Percentiles rank a stretch among this genome's conserved stretches.
Evolutionary conservation across 2,888 invertebrate species (phyloP).

Genomic region (Heliconius charithonia): DNA sequence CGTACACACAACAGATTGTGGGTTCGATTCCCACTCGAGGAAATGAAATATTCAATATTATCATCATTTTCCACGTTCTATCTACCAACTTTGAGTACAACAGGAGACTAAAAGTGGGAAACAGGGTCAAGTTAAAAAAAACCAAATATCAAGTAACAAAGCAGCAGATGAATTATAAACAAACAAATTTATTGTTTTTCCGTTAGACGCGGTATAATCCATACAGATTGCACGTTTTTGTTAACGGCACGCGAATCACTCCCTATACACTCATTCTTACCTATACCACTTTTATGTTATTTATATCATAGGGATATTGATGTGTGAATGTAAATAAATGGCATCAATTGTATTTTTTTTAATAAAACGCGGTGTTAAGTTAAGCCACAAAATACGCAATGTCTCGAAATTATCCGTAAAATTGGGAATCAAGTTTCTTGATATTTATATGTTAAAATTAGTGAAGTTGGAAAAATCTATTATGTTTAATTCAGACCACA

Average conservation of each 20-base stretch:
- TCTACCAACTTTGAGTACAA: neutral
- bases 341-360: slow-evolving; percentile 14
- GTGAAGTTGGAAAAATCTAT: no score
- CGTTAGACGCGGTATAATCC: slow-evolving; percentile 50
- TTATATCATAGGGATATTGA: slow-evolving; percentile 21
- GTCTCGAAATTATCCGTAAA: neutral
- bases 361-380: neutral
- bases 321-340: neutral
- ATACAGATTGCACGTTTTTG: slow-evolving; percentile 58
- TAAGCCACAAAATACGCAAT: neutral
- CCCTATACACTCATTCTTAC: slow-evolving; percentile 53
- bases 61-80: neutral
- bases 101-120: neutral
- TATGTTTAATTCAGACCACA: no score
- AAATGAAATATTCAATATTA: no score
- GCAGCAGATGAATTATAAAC: slow-evolving; percentile 12
- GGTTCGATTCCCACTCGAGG: no score
- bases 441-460: no score
- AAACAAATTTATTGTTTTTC: slow-evolving; percentile 26
- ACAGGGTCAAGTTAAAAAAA: neutral
- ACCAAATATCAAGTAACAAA: neutral
- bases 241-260: slow-evolving; percentile 54
- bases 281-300: slow-evolving; percentile 34
- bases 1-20: no score
- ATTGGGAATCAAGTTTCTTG: neutral